Conservation (phyloP, 2,113 vertebrate species). For the Chlorocebus sabaeus region DNA sequence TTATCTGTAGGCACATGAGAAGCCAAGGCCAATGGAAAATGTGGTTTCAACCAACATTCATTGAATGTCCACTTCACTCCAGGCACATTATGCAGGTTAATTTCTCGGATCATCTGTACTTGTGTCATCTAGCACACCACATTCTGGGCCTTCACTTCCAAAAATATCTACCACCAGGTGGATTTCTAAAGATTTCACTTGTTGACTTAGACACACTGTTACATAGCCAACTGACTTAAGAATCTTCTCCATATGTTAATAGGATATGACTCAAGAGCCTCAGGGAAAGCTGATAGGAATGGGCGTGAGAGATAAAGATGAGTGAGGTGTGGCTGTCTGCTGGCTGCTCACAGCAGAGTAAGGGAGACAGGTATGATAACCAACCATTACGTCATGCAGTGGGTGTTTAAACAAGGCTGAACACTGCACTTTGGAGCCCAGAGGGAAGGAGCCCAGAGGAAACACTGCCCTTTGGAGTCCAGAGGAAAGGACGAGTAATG, state of each 20-base stretch:
- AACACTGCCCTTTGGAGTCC: not conserved
- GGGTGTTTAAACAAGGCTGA: not conserved
- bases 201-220: not conserved
- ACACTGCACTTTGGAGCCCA: not conserved
- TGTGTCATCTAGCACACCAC: not conserved
- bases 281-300: not conserved
- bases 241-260: not conserved
- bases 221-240: not conserved
- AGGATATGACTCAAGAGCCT: not conserved
- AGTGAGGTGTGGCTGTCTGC: not conserved
- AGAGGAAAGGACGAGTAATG: too few relatives aligned
- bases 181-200: not conserved
- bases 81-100: not conserved
- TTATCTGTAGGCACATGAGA: not conserved
- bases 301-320: not conserved
- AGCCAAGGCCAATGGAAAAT: not conserved
- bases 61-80: not conserved
- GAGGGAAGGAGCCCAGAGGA: too few relatives aligned
- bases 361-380: not conserved
- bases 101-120: not conserved
- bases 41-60: not conserved
- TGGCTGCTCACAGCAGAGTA: not conserved
- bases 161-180: not conserved
- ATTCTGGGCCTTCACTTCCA: not conserved
- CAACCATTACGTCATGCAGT: accelerated